Evolutionary conservation across 1,140 invertebrate species (phyloP).

Genomic region (Zaprionus africanus): DNA sequence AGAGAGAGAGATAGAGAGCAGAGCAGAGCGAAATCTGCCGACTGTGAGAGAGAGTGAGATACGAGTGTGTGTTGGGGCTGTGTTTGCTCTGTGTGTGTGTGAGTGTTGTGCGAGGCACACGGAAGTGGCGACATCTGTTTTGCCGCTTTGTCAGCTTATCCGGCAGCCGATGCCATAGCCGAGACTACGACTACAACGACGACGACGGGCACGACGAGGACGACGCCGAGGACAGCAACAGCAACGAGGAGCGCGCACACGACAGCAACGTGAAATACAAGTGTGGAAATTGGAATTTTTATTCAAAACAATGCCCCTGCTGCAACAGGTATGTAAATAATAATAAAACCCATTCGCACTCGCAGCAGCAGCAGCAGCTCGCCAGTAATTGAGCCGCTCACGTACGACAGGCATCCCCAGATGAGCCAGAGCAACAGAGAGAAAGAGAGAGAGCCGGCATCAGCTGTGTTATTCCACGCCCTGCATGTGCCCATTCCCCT

Average conservation of each 20-base stretch:
- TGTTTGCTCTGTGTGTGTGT: not conserved
- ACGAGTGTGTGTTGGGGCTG: slow-evolving; percentile 20
- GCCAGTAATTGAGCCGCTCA: slow-evolving; percentile 78
- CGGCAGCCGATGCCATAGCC: slow-evolving; percentile 59
- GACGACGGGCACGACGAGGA: slow-evolving; percentile 22
- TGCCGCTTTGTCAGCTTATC: slow-evolving; percentile 79
- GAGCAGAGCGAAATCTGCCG: not conserved
- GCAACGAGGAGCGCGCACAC: slow-evolving; percentile 29
- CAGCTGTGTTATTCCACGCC: slow-evolving; percentile 56
- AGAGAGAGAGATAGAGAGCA: not conserved
- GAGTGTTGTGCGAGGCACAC: slow-evolving; percentile 40
- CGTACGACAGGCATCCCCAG: slow-evolving; percentile 59
- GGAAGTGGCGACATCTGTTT: slow-evolving; percentile 82
- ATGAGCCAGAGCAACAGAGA: slow-evolving; percentile 22
- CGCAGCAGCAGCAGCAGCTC: slow-evolving; percentile 36
- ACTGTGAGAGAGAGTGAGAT: slow-evolving; percentile 33
- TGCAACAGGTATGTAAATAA: slow-evolving; percentile 84
- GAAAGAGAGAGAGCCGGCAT: slow-evolving; percentile 22
- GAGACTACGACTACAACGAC: slow-evolving; percentile 15
- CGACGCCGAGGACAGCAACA: slow-evolving; percentile 19
- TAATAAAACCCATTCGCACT: slow-evolving; percentile 82
- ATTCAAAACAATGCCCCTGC: slow-evolving; percentile 84
- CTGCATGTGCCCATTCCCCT: not conserved
- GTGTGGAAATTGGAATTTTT: slow-evolving; percentile 84
- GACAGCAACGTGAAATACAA: slow-evolving; percentile 64